Percentiles rank a stretch among this genome's conserved stretches.
These are phyloP conservation scores for Parelbella ahira DNA, from an alignment of 2,888 invertebrate species.

Conservation along the genomic window DNA sequence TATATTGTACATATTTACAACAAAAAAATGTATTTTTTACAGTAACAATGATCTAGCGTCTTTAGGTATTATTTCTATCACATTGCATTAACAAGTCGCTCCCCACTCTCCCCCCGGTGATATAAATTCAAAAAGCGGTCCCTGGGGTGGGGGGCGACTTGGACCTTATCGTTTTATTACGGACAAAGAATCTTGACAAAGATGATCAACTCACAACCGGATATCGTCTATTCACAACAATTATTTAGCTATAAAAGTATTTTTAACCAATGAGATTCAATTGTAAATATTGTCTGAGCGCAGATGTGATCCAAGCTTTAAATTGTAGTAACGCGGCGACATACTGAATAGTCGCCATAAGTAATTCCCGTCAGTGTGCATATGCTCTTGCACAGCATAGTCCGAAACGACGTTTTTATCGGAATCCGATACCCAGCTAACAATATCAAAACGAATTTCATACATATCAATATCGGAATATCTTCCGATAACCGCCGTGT, in stretches of 20 bases:
- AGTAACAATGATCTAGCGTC: conserved; percentile 80
- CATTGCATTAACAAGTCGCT: conserved; percentile 56
- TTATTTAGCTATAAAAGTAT: conserved; percentile 12
- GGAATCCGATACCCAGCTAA: no score
- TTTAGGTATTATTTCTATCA: conserved; percentile 79
- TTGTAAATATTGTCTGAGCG: conserved; percentile 8
- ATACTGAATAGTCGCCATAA: conserved; percentile 20
- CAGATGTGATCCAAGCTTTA: conserved; percentile 22
- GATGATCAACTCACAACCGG: conserved; percentile 51
- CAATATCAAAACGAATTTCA: no score
- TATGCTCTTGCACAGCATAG: no score
- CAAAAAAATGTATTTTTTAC: conserved; percentile 63
- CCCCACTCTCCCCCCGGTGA: no score
- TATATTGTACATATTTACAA: conserved; percentile 79
- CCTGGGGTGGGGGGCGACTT: conserved; percentile 35
- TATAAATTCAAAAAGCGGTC: conserved; percentile 35
- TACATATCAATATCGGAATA: no score
- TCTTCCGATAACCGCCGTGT: no score
- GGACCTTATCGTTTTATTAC: conserved; percentile 34
- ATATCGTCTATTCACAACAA: conserved; percentile 37
- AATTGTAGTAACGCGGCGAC: no score
- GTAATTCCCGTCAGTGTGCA: no score
- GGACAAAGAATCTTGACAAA: conserved; percentile 31
- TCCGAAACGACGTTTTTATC: no score
- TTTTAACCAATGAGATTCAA: conserved; percentile 17